Evolutionary conservation across 2,888 invertebrate genomes (phyloP).

Genomic region (Erynnis tages): DNA sequence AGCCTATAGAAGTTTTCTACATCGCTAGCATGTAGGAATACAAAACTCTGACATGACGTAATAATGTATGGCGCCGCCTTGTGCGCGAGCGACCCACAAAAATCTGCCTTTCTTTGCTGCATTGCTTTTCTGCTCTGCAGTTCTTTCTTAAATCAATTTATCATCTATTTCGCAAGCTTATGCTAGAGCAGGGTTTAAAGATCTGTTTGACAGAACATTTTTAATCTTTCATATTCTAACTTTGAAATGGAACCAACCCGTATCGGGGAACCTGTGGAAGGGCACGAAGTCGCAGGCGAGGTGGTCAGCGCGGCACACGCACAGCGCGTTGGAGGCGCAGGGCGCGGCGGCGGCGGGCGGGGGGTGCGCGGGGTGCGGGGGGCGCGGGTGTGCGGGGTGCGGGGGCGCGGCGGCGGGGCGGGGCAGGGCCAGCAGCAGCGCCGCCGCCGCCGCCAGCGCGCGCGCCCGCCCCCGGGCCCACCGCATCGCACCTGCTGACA

Average conservation of each 20-base stretch:
- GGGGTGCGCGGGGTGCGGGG: conserved; percentile 28
- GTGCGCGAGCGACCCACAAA: no score
- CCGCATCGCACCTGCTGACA: conserved; percentile 24
- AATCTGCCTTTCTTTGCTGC: no score
- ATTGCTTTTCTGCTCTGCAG: no score
- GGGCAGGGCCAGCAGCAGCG: conserved; percentile 26
- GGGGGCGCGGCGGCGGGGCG: conserved; percentile 29
- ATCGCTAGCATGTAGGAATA: no score
- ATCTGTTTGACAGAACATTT: no score
- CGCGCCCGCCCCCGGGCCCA: conserved; percentile 25
- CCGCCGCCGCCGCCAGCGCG: conserved; percentile 24
- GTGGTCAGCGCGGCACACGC: conserved; percentile 55
- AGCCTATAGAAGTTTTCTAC: no score
- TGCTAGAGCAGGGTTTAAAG: no score
- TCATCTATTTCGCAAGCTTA: no score
- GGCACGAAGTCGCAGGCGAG: conserved; percentile 57
- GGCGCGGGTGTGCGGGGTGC: conserved; percentile 29
- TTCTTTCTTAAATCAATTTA: no score
- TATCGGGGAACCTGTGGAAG: conserved; percentile 57
- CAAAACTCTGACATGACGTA: no score
- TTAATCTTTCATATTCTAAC: no score
- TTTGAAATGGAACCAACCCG: conserved; percentile 43
- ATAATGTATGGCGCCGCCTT: no score
- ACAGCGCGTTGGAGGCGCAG: conserved; percentile 47
- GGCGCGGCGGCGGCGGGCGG: conserved; percentile 36